Percentiles rank a stretch among this genome's conserved stretches.
Conservation (phyloP, 2,888 invertebrate species). For the Tenthredo scrophulariae region DNA sequence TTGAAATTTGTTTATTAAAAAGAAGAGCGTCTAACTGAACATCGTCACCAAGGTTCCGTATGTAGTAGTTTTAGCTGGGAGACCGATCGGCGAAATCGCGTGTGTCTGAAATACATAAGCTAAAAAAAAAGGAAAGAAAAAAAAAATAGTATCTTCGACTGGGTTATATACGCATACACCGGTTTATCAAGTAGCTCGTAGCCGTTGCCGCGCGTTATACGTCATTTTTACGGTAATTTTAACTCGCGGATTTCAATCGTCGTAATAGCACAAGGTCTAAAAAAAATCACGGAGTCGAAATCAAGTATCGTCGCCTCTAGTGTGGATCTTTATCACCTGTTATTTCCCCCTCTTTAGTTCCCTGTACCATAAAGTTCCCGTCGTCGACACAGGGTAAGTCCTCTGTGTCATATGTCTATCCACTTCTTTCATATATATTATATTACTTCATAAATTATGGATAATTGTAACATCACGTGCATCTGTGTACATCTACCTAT, state of each 20-base stretch:
- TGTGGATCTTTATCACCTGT: conserved; percentile 23
- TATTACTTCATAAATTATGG: background rate
- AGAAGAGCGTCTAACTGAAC: background rate
- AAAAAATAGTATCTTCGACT: background rate
- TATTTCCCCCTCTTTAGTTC: background rate
- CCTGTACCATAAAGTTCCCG: background rate
- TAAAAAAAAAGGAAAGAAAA: background rate
- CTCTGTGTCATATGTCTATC: background rate
- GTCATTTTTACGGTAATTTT: conserved; percentile 34
- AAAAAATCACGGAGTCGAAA: background rate
- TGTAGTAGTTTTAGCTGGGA: background rate
- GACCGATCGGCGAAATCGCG: background rate
- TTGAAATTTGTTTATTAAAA: background rate
- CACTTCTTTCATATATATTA: background rate
- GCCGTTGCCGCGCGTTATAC: background rate
- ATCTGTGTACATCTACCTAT: background rate
- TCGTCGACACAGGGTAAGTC: background rate
- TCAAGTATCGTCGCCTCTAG: background rate
- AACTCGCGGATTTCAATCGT: background rate
- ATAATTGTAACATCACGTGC: background rate
- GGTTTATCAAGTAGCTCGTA: background rate
- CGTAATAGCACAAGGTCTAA: background rate
- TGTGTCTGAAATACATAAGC: background rate
- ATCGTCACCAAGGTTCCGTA: background rate
- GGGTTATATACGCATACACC: background rate